Evolutionary conservation across 1,140 invertebrate species (phyloP).

Genomic region (Drosophila obscura): DNA sequence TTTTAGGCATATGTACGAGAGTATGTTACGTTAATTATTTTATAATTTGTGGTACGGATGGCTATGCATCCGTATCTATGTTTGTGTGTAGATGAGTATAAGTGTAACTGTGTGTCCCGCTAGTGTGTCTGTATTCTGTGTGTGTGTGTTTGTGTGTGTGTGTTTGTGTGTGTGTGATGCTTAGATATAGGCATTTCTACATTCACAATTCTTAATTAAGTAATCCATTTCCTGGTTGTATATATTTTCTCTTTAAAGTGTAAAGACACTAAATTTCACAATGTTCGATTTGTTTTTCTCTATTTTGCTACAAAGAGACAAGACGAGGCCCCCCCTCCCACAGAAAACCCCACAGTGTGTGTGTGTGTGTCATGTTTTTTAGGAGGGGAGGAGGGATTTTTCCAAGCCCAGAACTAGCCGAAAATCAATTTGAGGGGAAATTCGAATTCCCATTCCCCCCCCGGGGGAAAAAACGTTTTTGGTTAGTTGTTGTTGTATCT

Average conservation of each 20-base stretch:
- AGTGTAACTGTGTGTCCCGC: constrained; percentile 14
- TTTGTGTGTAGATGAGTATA: constrained; percentile 29
- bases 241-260: constrained; percentile 80
- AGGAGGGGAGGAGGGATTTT: constrained; percentile 13
- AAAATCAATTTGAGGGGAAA: constrained; percentile 21
- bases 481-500: constrained; percentile 23
- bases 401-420: constrained; percentile 44
- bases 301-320: constrained; percentile 55
- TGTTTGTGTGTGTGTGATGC: constrained; percentile 34
- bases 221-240: constrained; percentile 24
- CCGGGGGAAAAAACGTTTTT: constrained; percentile 17
- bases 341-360: constrained; percentile 16
- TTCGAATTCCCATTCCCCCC: neutral
- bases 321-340: neutral
- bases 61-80: constrained; percentile 32
- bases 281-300: constrained; percentile 75
- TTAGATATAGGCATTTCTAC: constrained; percentile 45
- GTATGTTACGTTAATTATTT: constrained; percentile 52
- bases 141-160: neutral
- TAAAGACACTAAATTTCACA: constrained; percentile 82
- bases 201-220: constrained; percentile 40
- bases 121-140: neutral
- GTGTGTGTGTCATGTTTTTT: neutral
- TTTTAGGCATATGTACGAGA: constrained; percentile 78
- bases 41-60: constrained; percentile 43